Conservation (phyloP, 2,888 invertebrate species). For the Microchrysa polita region DNA sequence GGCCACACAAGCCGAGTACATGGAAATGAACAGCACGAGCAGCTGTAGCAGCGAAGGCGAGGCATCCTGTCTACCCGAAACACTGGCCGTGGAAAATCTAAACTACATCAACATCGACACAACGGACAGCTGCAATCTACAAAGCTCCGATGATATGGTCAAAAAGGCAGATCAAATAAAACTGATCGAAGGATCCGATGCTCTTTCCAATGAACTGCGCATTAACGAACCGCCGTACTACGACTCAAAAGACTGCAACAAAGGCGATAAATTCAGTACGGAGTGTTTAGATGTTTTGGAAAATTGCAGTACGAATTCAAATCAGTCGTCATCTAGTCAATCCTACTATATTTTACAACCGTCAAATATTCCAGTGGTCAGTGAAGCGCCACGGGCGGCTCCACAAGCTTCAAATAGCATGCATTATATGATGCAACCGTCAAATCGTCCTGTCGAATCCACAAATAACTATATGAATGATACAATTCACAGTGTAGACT, state of each 20-base stretch:
- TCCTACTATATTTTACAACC: slow-evolving; percentile 71
- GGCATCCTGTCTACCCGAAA: slow-evolving; percentile 54
- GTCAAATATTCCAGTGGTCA: slow-evolving; percentile 69
- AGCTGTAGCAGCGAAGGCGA: slow-evolving; percentile 57
- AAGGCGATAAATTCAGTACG: slow-evolving; percentile 62
- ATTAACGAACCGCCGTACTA: slow-evolving; percentile 64
- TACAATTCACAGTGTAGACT: background rate
- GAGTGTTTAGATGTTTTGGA: slow-evolving; percentile 63
- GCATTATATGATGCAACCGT: slow-evolving; percentile 63
- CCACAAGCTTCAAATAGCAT: slow-evolving; percentile 55
- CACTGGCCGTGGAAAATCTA: slow-evolving; percentile 62
- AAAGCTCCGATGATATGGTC: slow-evolving; percentile 56
- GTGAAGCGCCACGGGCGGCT: slow-evolving; percentile 18
- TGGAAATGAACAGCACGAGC: slow-evolving; percentile 64
- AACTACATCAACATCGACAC: slow-evolving; percentile 63
- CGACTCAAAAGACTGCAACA: slow-evolving; percentile 62
- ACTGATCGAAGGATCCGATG: slow-evolving; percentile 56
- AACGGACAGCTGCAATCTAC: slow-evolving; percentile 57
- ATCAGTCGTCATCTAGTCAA: slow-evolving; percentile 54
- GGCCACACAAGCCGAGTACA: slow-evolving; percentile 58
- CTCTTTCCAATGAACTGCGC: slow-evolving; percentile 61
- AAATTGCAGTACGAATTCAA: slow-evolving; percentile 54
- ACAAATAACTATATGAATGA: slow-evolving; percentile 49
- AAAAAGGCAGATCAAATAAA: slow-evolving; percentile 60
- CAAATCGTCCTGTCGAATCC: slow-evolving; percentile 60